A percentile compares a stretch with the other conserved stretches of the same genome.
Conservation (phyloP, 2,888 invertebrate genomes). For the Tortricodes alternella region DNA sequence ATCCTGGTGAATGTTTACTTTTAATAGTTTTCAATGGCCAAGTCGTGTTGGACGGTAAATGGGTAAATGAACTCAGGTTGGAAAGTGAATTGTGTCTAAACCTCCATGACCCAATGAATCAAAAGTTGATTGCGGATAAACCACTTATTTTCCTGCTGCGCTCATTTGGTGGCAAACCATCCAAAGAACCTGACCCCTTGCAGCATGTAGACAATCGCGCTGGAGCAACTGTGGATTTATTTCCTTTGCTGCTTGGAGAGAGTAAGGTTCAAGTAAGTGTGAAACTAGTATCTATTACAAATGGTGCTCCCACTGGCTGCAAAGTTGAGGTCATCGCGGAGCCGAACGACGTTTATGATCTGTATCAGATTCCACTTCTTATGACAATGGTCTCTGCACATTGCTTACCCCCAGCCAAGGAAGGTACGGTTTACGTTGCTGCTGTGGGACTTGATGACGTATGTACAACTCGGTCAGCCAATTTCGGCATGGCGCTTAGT, state of each 20-base stretch:
- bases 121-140: constrained; percentile 48
- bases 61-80: constrained; percentile 45
- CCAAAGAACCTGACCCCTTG: constrained; percentile 63
- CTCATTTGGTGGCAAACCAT: constrained; percentile 45
- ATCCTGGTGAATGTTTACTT: constrained; percentile 52
- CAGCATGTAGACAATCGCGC: constrained; percentile 60
- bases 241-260: constrained; percentile 66
- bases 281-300: constrained; percentile 46
- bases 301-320: constrained; percentile 51
- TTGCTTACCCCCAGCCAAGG: constrained; percentile 62
- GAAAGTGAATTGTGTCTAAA: constrained; percentile 48
- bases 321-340: constrained; percentile 48
- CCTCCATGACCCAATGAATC: constrained; percentile 48
- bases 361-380: constrained; percentile 47
- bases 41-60: constrained; percentile 53
- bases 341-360: constrained; percentile 42
- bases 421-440: constrained; percentile 62
- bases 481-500: constrained; percentile 65
- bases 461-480: constrained; percentile 43
- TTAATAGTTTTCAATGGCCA: constrained; percentile 53
- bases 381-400: constrained; percentile 68
- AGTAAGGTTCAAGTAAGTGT: constrained; percentile 49
- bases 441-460: constrained; percentile 60
- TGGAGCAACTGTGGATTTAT: constrained; percentile 65
- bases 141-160: constrained; percentile 68